A percentile compares a stretch with the other conserved stretches of the same genome.
phyloP scores from a whole-genome alignment of 2,797 vertebrate genomes.

The Sarcoramphus papa region DNA sequence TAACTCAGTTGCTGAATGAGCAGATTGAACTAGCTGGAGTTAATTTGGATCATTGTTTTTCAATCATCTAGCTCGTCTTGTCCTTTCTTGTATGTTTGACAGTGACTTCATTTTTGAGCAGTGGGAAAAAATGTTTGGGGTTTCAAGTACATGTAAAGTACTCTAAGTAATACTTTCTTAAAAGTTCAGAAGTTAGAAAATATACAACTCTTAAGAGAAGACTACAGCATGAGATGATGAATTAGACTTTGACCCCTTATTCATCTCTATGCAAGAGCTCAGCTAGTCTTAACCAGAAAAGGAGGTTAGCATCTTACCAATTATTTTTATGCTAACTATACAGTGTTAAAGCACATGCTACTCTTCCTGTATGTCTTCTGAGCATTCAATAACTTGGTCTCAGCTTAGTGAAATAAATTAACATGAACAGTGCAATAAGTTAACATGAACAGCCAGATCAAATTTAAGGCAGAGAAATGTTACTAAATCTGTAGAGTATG shows the following conservation, averaged over 20 bases:
- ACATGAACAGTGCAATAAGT: not conserved
- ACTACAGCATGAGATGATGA: not conserved
- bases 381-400: not conserved
- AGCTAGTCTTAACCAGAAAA: not conserved
- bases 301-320: not conserved
- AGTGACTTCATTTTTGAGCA: not conserved
- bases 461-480: not conserved
- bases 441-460: not conserved
- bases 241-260: not conserved
- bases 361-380: not conserved
- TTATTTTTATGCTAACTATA: not conserved
- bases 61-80: not conserved
- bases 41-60: not conserved
- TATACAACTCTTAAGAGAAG: not conserved
- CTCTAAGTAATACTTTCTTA: not conserved
- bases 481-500: not conserved
- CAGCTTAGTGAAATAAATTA: not conserved
- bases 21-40: not conserved
- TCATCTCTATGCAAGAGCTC: not conserved
- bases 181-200: not conserved
- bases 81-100: not conserved
- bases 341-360: not conserved
- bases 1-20: not conserved
- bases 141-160: not conserved
- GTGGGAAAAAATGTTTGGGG: not conserved